phyloP scores from a whole-genome alignment of 2,113 vertebrate species.

The Aplodontia rufa region DNA sequence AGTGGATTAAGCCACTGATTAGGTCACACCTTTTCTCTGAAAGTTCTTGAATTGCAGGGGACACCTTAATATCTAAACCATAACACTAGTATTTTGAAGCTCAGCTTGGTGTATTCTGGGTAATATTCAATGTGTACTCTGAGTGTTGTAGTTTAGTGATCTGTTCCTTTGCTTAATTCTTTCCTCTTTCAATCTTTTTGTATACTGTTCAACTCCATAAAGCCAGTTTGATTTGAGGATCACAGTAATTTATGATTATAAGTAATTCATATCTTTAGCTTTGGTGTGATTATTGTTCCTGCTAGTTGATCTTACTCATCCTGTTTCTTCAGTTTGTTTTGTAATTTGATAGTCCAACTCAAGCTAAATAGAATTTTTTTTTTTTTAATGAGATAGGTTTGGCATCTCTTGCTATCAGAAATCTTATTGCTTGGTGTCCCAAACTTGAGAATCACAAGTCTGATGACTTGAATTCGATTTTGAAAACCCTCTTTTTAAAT shows the following conservation, averaged over 20 bases:
- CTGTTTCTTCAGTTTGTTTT: slow-evolving; percentile 27
- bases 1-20: no score
- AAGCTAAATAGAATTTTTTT: background rate
- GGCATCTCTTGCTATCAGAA: background rate
- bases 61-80: no score
- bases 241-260: background rate
- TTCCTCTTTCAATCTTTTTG: background rate
- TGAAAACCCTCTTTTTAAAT: background rate
- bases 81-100: background rate
- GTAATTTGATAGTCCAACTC: background rate
- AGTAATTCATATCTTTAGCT: background rate
- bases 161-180: background rate
- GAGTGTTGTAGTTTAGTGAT: background rate
- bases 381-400: background rate
- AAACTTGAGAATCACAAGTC: background rate
- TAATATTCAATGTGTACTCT: background rate
- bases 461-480: background rate
- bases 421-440: background rate
- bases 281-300: background rate
- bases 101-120: background rate
- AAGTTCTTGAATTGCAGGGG: no score
- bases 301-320: background rate
- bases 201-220: background rate
- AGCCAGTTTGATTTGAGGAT: background rate
- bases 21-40: no score